Conservation (phyloP, 2,113 vertebrate genomes). For the Verasper variegatus region DNA sequence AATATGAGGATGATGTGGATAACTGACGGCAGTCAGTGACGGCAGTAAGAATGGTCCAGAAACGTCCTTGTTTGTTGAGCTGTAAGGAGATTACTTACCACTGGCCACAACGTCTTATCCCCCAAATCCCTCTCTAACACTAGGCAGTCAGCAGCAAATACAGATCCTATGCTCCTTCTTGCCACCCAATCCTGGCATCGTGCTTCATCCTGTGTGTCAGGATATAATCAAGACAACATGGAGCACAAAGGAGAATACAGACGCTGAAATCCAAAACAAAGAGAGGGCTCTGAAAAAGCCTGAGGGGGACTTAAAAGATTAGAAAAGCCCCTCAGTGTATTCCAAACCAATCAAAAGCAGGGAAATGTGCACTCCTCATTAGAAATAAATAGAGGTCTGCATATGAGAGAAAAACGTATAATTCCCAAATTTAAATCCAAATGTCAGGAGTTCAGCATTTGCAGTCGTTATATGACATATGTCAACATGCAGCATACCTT, state of each 20-base stretch:
- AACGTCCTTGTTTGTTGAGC: conserved; percentile 65
- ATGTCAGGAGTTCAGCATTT: background rate
- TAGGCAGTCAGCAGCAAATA: conserved; percentile 58
- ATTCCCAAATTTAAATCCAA: background rate
- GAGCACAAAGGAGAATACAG: conserved; percentile 28
- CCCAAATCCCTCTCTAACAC: conserved; percentile 60
- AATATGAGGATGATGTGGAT: conserved; percentile 40
- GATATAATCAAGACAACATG: conserved; percentile 59
- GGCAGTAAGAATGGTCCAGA: conserved; percentile 45
- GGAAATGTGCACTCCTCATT: background rate
- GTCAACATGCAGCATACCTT: too few relatives aligned
- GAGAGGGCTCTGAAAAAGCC: conserved; percentile 15
- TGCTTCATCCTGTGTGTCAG: conserved; percentile 39
- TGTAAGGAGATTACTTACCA: conserved; percentile 72
- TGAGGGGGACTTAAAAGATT: conserved; percentile 21
- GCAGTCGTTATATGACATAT: background rate
- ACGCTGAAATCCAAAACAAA: conserved; percentile 38
- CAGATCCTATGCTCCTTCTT: conserved; percentile 55
- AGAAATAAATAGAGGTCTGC: background rate
- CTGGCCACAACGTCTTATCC: conserved; percentile 61
- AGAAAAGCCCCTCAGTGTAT: conserved; percentile 1
- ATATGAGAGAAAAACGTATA: background rate
- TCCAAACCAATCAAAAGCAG: background rate
- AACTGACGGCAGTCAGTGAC: conserved; percentile 60
- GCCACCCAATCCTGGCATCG: conserved; percentile 38